These are phyloP conservation scores for Anniella stebbinsi DNA, from an alignment of 2,797 vertebrate species.

Conservation along the genomic window DNA sequence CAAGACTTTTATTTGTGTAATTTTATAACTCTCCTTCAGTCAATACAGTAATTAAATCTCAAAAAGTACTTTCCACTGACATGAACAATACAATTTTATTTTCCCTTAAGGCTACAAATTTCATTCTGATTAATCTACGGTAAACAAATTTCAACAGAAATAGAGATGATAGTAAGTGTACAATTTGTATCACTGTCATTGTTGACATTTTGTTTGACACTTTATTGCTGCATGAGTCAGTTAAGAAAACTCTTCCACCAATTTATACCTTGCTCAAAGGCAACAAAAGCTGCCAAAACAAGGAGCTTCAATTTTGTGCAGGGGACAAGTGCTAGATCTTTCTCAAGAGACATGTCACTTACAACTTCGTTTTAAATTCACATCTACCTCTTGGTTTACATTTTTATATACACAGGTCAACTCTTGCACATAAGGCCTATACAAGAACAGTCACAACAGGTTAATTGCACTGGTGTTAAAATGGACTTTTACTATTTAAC, in stretches of 20 bases:
- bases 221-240: background rate
- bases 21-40: conserved; percentile 65
- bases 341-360: background rate
- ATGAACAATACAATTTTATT: conserved; percentile 61
- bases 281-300: background rate
- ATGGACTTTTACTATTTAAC: no score
- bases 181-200: conserved; percentile 15
- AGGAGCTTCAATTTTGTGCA: background rate
- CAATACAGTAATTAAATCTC: conserved; percentile 71
- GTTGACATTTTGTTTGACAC: conserved; percentile 4
- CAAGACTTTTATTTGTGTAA: conserved; percentile 52
- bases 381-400: background rate
- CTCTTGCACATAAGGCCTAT: background rate
- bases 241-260: background rate
- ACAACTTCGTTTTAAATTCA: background rate
- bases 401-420: background rate
- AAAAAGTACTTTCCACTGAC: conserved; percentile 62
- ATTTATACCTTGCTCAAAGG: conserved; percentile 2
- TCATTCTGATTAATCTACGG: conserved; percentile 81
- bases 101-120: conserved; percentile 68
- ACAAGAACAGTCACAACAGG: background rate
- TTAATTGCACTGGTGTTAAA: no score
- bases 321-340: background rate
- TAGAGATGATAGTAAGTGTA: conserved; percentile 36
- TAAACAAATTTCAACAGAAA: conserved; percentile 74